Conservation (phyloP, 1,140 invertebrate genomes). For the Aethina tumida region DNA sequence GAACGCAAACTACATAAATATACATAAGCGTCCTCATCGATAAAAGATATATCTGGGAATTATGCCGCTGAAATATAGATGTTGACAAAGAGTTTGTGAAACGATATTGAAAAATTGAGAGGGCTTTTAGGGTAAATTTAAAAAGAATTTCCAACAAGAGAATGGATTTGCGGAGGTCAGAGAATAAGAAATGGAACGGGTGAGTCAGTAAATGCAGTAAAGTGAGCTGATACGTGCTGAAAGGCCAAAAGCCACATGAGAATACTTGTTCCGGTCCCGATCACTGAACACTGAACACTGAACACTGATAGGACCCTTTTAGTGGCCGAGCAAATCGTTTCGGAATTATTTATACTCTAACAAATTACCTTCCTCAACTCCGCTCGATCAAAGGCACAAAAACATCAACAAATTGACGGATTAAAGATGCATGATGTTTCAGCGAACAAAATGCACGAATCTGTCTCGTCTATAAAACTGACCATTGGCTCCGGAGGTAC, state of each 20-base stretch:
- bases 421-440: constrained; percentile 9
- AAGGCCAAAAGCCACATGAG: constrained; percentile 29
- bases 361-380: constrained; percentile 22
- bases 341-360: constrained; percentile 26
- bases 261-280: constrained; percentile 27
- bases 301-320: constrained; percentile 26
- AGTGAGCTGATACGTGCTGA: constrained; percentile 26
- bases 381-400: constrained; percentile 4
- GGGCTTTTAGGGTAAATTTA: constrained; percentile 28
- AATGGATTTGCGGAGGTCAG: constrained; percentile 23
- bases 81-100: neutral
- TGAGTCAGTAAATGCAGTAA: constrained; percentile 25
- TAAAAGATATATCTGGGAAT: too few relatives aligned
- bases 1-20: too few relatives aligned
- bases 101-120: constrained; percentile 28
- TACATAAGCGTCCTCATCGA: too few relatives aligned
- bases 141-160: constrained; percentile 19
- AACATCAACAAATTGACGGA: constrained; percentile 6
- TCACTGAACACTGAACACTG: too few relatives aligned
- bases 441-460: too few relatives aligned
- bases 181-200: constrained; percentile 11
- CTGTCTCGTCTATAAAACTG: too few relatives aligned
- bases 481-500: too few relatives aligned
- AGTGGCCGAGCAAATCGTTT: constrained; percentile 28
- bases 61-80: too few relatives aligned